phyloP scores from a whole-genome alignment of 2,797 vertebrate genomes.

The Delichon dasypus region DNA sequence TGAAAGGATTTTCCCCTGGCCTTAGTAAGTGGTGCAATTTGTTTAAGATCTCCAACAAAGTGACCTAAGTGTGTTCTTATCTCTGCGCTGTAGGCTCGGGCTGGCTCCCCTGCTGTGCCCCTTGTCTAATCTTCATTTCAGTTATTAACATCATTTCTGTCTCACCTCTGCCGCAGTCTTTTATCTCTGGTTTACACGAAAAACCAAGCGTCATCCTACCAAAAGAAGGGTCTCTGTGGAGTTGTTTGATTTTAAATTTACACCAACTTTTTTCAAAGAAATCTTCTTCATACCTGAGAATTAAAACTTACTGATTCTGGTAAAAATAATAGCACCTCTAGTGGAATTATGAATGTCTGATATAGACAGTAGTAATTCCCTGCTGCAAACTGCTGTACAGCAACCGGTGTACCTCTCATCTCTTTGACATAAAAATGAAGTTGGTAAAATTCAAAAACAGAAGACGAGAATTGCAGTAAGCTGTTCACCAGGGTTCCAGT shows the following conservation, averaged over 20 bases:
- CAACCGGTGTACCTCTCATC: conserved; percentile 4
- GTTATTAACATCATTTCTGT: background rate
- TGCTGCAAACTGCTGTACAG: conserved; percentile 59
- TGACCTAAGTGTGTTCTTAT: conserved; percentile 4
- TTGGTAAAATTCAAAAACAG: background rate
- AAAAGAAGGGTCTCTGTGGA: background rate
- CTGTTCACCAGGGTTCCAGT: background rate
- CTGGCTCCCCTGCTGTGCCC: background rate
- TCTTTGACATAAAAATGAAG: conserved; percentile 11
- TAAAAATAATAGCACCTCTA: conserved; percentile 37
- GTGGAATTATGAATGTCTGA: background rate
- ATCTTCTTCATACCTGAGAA: background rate
- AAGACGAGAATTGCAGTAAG: background rate
- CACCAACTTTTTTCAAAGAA: background rate
- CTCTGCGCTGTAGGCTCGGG: background rate
- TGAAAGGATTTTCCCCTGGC: background rate
- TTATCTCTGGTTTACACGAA: background rate
- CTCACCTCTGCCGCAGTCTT: background rate
- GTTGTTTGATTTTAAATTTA: background rate
- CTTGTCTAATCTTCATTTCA: background rate
- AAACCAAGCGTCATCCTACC: background rate
- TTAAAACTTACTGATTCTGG: conserved; percentile 53
- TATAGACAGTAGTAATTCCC: conserved; percentile 21
- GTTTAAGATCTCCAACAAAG: conserved; percentile 5
- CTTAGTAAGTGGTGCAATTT: conserved; percentile 23